Evolutionary conservation across 2,888 invertebrate species (phyloP).

Genomic region (Drosophila emarginata): DNA sequence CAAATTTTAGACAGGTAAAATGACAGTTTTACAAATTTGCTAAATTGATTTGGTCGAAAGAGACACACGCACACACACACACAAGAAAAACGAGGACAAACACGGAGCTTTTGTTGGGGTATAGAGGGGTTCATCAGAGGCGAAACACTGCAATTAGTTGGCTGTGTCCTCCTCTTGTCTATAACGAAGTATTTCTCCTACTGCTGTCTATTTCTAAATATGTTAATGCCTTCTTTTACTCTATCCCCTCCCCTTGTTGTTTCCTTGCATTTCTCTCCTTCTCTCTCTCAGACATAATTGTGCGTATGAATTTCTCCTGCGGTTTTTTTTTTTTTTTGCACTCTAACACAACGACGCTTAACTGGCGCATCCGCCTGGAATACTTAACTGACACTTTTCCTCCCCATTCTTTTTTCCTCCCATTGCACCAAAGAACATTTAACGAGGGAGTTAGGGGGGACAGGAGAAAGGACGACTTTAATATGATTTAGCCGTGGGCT

Average conservation of each 20-base stretch:
- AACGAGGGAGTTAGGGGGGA: not conserved
- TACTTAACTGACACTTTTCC: constrained; percentile 68
- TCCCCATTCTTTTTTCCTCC: constrained; percentile 29
- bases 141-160: constrained; percentile 33
- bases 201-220: constrained; percentile 35
- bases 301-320: constrained; percentile 20
- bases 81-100: constrained; percentile 13
- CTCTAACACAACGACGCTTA: constrained; percentile 7
- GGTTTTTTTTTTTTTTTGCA: constrained; percentile 4
- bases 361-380: constrained; percentile 48
- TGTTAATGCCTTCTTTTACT: constrained; percentile 48
- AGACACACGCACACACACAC: not conserved
- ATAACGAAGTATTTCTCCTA: constrained; percentile 13
- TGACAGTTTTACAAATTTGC: constrained; percentile 72
- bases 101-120: not conserved
- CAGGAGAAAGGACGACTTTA: constrained; percentile 46
- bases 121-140: not conserved
- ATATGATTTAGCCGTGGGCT: constrained; percentile 67
- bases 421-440: constrained; percentile 15
- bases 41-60: constrained; percentile 12
- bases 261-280: not conserved
- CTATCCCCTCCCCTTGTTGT: not conserved
- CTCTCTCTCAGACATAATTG: constrained; percentile 22
- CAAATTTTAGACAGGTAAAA: constrained; percentile 25
- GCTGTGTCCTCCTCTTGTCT: constrained; percentile 1